Conservation (phyloP, 2,888 invertebrate species). For the Argyresthia goedartella region DNA sequence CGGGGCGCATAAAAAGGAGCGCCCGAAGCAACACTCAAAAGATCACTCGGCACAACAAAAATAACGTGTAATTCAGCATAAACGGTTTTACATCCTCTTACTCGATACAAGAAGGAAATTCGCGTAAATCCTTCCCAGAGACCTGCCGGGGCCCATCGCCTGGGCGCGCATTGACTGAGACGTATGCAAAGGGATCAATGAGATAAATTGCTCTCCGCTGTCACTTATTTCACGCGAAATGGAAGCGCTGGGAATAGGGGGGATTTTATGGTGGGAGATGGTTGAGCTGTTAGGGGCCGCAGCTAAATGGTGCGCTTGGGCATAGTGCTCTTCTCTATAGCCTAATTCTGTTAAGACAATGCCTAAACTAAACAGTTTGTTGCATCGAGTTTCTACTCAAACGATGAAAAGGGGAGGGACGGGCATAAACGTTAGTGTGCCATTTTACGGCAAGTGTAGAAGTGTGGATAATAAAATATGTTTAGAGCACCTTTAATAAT, state of each 20-base stretch:
- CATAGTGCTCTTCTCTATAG: conserved; percentile 23
- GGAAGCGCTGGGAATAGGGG: conserved; percentile 18
- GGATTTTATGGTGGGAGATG: conserved; percentile 11
- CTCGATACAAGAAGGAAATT: conserved; percentile 26
- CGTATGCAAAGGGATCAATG: conserved; percentile 63
- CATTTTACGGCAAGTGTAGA: too few species aligned
- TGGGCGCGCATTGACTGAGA: conserved; percentile 51
- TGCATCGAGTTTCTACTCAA: too few species aligned
- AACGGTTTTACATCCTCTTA: conserved; percentile 32
- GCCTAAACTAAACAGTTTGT: too few species aligned
- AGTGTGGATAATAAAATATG: too few species aligned
- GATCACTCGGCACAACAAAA: conserved; percentile 13
- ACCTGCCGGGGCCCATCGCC: conserved; percentile 16
- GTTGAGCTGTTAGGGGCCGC: conserved; percentile 12
- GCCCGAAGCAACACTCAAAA: too few species aligned
- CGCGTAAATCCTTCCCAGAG: conserved; percentile 38
- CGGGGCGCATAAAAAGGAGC: too few species aligned
- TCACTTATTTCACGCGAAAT: conserved; percentile 49
- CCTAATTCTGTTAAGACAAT: too few species aligned
- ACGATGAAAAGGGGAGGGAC: too few species aligned
- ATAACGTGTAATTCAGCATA: conserved; percentile 36
- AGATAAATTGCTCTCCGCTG: conserved; percentile 54
- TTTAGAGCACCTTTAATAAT: too few species aligned
- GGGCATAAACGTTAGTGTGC: too few species aligned
- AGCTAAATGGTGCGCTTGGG: conserved; percentile 50